phyloP scores from a whole-genome alignment of 2,113 vertebrate genomes.

The Calonectris borealis region DNA sequence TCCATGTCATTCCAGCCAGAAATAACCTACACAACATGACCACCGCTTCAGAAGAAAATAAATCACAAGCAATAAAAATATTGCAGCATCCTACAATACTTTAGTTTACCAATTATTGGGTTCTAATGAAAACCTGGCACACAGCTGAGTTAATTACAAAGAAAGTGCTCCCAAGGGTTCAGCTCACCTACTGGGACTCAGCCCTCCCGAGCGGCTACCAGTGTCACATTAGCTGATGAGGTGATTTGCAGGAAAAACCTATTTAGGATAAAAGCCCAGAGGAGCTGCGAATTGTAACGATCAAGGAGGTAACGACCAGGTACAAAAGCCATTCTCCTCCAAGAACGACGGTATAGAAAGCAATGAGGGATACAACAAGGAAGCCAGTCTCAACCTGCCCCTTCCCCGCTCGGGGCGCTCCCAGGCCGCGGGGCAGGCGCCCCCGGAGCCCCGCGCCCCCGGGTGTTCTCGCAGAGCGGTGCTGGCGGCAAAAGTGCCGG shows the following conservation, averaged over 20 bases:
- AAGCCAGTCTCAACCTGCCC: rapidly evolving
- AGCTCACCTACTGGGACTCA: rapidly evolving
- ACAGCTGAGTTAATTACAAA: not conserved
- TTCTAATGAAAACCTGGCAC: not conserved
- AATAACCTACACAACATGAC: not conserved
- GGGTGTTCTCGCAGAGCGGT: rapidly evolving
- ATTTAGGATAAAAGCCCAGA: not conserved
- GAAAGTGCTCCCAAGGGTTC: not conserved
- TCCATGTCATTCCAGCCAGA: not conserved
- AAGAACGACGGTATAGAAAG: rapidly evolving
- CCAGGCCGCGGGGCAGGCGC: rapidly evolving
- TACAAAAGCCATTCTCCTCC: not conserved
- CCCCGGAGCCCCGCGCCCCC: no score
- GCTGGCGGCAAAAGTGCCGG: rapidly evolving
- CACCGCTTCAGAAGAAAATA: not conserved
- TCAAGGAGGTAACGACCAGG: rapidly evolving
- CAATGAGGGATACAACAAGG: rapidly evolving
- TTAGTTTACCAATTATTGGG: not conserved
- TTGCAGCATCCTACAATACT: not conserved
- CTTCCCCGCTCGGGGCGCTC: rapidly evolving
- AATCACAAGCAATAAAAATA: not conserved
- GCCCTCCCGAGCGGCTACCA: rapidly evolving
- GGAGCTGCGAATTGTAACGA: rapidly evolving
- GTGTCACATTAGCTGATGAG: not conserved
- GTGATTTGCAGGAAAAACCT: not conserved